A percentile compares a stretch with the other conserved stretches of the same genome.
phyloP scores from a whole-genome alignment of 2,113 vertebrate species.

The Poeciliopsis turrubarensis region DNA sequence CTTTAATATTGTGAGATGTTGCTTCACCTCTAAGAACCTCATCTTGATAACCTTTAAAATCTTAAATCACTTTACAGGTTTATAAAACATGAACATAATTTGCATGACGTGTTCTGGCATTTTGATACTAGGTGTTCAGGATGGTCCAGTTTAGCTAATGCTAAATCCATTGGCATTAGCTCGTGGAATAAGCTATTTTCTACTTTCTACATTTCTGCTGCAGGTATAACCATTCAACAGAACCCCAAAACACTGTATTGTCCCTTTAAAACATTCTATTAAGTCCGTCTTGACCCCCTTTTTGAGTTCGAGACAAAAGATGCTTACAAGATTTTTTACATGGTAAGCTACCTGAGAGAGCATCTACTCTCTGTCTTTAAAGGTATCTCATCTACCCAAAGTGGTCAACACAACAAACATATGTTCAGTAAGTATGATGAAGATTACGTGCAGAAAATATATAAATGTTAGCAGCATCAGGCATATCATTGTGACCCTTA shows the following conservation, averaged over 20 bases:
- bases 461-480: background rate
- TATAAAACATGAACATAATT: too few species aligned
- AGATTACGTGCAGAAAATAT: too few species aligned
- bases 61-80: background rate
- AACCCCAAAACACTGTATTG: background rate
- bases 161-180: background rate
- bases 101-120: too few species aligned
- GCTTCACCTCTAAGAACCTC: too few species aligned
- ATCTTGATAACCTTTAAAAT: too few species aligned
- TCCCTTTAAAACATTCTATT: background rate
- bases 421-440: background rate
- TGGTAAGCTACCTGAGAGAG: too few species aligned
- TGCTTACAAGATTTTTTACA: too few species aligned
- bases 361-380: background rate
- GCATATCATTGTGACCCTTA: background rate
- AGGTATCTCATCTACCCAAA: background rate
- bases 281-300: background rate
- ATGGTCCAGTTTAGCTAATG: too few species aligned
- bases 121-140: too few species aligned
- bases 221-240: background rate
- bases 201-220: background rate
- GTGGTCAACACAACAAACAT: background rate
- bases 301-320: background rate
- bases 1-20: background rate
- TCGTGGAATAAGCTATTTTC: background rate